Conservation (phyloP, 2,113 vertebrate genomes). For the Corythoichthys haematopterus region DNA sequence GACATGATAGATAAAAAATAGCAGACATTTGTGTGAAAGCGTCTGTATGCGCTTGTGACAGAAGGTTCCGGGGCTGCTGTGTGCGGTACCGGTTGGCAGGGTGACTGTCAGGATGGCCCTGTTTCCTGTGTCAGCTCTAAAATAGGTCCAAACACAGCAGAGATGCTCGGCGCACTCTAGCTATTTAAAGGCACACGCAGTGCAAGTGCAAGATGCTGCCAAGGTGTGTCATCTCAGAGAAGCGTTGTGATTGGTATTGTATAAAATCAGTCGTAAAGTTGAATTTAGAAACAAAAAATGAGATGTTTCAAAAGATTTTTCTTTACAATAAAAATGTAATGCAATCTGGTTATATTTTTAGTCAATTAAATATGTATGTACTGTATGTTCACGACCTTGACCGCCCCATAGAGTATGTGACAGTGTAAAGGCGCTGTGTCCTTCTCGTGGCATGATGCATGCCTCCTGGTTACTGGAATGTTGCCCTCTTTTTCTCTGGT, state of each 20-base stretch:
- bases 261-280: conserved; percentile 24
- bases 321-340: neutral
- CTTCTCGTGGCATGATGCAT: conserved; percentile 64
- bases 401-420: conserved; percentile 49
- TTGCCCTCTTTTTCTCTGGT: conserved; percentile 41
- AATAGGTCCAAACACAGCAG: conserved; percentile 77
- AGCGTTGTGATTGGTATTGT: conserved; percentile 19
- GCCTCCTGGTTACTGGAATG: conserved; percentile 54
- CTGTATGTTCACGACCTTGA: conserved; percentile 43
- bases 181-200: conserved; percentile 74
- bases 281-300: conserved; percentile 21
- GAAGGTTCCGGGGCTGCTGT: conserved; percentile 68
- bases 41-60: conserved; percentile 34
- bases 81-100: conserved; percentile 68
- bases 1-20: conserved; percentile 23
- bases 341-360: neutral
- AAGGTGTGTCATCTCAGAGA: conserved; percentile 55
- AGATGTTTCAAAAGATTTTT: neutral
- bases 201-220: conserved; percentile 61
- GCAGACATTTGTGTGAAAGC: conserved; percentile 18
- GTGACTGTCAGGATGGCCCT: conserved; percentile 71
- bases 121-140: conserved; percentile 76
- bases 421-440: conserved; percentile 40
- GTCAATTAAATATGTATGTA: neutral
- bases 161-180: conserved; percentile 68